phyloP scores from a whole-genome alignment of 2,888 invertebrate genomes.

The Ecdyonurus torrentis region DNA sequence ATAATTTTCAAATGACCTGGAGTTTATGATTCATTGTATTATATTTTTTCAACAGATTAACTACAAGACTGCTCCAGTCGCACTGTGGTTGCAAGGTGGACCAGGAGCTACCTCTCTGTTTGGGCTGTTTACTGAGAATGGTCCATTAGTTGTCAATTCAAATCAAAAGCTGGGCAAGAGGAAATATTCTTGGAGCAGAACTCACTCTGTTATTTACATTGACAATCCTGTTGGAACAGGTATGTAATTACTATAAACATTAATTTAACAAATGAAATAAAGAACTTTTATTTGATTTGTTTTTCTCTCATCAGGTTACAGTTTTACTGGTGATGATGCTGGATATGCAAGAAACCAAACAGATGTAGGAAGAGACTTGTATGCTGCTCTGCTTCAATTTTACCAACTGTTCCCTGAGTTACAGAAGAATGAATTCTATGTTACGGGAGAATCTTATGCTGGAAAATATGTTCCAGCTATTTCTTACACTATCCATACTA shows the following conservation, averaged over 20 bases:
- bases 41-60: slow-evolving; percentile 16
- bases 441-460: slow-evolving; percentile 80
- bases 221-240: slow-evolving; percentile 82
- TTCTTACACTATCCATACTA: slow-evolving; percentile 51
- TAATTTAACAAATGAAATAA: no score
- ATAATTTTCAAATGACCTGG: no score
- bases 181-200: slow-evolving; percentile 61
- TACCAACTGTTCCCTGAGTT: slow-evolving; percentile 67
- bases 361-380: slow-evolving; percentile 63
- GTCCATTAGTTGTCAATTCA: slow-evolving; percentile 46
- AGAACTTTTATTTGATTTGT: slow-evolving; percentile 29
- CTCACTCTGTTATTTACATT: slow-evolving; percentile 68
- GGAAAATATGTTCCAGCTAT: slow-evolving; percentile 68
- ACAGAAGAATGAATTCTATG: slow-evolving; percentile 58
- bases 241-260: no score
- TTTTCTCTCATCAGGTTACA: slow-evolving; percentile 47
- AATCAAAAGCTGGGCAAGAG: slow-evolving; percentile 35
- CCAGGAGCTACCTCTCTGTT: slow-evolving; percentile 57
- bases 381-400: slow-evolving; percentile 61
- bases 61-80: slow-evolving; percentile 40
- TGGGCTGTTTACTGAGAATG: slow-evolving; percentile 70
- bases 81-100: slow-evolving; percentile 76
- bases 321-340: slow-evolving; percentile 57
- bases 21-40: not conserved
- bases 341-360: slow-evolving; percentile 68